Base-by-base conservation (phyloP, 2,113 vertebrate genomes). In the Syrrhaptes paradoxus region DNA sequence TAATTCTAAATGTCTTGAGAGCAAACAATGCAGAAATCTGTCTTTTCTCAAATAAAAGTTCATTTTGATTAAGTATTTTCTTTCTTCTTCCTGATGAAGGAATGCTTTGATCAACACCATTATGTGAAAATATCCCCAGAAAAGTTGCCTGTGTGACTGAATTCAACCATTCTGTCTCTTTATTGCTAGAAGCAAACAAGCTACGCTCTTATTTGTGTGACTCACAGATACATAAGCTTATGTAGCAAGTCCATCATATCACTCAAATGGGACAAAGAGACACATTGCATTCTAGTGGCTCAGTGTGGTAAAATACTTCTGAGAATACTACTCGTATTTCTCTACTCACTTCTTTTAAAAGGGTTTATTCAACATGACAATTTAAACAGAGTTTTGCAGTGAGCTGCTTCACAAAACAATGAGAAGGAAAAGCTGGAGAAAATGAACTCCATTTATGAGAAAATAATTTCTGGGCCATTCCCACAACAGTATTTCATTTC, bases 201-300 rank as follows among this genome's bases (percentile, higher is more conserved):
- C 52, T 67, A 43, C 22, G 76, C 63, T 83, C 12, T 90, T 86
- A 77, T 81, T 94, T 74, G 91, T 6, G 4, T 89, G 90, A 94
- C 58, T 95, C 80, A 74, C n/a, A 89, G 77, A 87, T 75, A 92
- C 66, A 85, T 82, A 92, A 89, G 62, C 5, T 1, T 74, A 41
- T 6, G 2, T 45, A 84, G 59, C 3, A 1, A 95, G 68, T 31
- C 6, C 34, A 84, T 84, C 86, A 45, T 62, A 79, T 70, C 71
- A 80, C 59, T 85, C 71, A 87, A 85, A 89, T 49, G 54, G 78
- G 87, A 96, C 84, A 94, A 82, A 96, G 95, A 96, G 78, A 89
- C 74, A 96, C 94, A 96, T 94, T 95, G 95, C 95, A 95, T 94
- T 95, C 95, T 96, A 93, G 95, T 94, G 90, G 93, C 43, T 83